A percentile compares a stretch with the other conserved stretches of the same genome.
Evolutionary conservation across 2,888 invertebrate species (phyloP).

Genomic region (Napeogenes sylphis): DNA sequence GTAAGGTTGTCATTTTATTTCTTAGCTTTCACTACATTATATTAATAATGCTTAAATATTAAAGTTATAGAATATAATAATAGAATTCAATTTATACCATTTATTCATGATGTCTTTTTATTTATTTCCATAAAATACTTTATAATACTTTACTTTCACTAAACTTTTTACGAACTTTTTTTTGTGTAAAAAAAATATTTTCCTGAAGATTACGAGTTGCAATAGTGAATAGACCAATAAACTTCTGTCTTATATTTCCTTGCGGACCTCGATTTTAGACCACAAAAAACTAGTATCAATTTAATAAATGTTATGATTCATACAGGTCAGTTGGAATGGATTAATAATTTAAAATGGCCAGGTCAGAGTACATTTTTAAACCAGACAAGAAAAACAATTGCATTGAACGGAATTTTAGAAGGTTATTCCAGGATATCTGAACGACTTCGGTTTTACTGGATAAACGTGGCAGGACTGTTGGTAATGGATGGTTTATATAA

Average conservation of each 20-base stretch:
- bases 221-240: neutral
- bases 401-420: conserved; percentile 78
- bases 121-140: too few species aligned
- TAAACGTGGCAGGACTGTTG: conserved; percentile 88
- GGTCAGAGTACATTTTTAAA: conserved; percentile 76
- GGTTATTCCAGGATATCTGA: conserved; percentile 83
- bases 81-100: too few species aligned
- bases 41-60: neutral
- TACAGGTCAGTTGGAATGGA: conserved; percentile 85
- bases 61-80: neutral
- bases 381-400: conserved; percentile 73
- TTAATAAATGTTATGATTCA: neutral
- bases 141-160: too few species aligned
- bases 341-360: conserved; percentile 82
- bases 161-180: too few species aligned
- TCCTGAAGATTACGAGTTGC: neutral
- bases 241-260: too few species aligned
- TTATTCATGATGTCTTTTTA: too few species aligned
- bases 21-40: neutral
- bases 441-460: conserved; percentile 85
- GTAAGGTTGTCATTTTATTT: conserved; percentile 53
- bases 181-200: too few species aligned
- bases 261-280: neutral
- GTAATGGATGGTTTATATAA: conserved; percentile 59
- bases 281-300: conserved; percentile 6